Evolutionary conservation across 2,797 vertebrate genomes (phyloP).

Genomic region (Jordanella pulchra): DNA sequence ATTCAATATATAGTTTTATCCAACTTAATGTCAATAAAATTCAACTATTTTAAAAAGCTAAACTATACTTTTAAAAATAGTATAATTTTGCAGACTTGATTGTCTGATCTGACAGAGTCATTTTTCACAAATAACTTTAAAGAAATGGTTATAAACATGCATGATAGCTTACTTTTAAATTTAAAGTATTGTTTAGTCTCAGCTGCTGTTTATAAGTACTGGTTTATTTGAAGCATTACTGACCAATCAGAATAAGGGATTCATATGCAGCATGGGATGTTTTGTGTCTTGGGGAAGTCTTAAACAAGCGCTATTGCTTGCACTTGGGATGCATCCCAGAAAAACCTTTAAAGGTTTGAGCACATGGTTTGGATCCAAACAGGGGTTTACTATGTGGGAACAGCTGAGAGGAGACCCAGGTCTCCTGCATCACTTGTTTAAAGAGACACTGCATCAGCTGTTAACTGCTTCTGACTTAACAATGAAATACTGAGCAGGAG

Average conservation of each 20-base stretch:
- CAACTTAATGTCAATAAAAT: background rate
- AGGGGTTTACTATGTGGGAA: constrained; percentile 54
- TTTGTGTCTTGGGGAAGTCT: background rate
- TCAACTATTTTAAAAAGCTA: background rate
- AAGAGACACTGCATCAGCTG: constrained; percentile 71
- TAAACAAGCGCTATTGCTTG: constrained; percentile 19
- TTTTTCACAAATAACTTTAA: background rate
- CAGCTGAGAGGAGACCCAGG: constrained; percentile 70
- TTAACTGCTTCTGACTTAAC: constrained; percentile 63
- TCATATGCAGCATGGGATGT: background rate
- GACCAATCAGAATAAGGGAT: background rate
- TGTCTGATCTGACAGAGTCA: background rate
- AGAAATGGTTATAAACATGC: background rate
- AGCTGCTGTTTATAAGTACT: background rate
- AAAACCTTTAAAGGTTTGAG: constrained; percentile 36
- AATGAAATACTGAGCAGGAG: constrained; percentile 27
- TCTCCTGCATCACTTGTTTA: constrained; percentile 65
- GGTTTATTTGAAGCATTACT: background rate
- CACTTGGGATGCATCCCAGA: constrained; percentile 35
- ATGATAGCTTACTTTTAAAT: background rate
- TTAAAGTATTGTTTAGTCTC: background rate
- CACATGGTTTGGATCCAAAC: constrained; percentile 54
- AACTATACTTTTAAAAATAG: background rate
- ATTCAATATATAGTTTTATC: background rate
- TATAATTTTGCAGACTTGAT: background rate